Evolutionary conservation across 2,888 invertebrate genomes (phyloP), one percentile per base, ranked within the genome.

Genomic region (Drosophila aldrichi): DNA sequence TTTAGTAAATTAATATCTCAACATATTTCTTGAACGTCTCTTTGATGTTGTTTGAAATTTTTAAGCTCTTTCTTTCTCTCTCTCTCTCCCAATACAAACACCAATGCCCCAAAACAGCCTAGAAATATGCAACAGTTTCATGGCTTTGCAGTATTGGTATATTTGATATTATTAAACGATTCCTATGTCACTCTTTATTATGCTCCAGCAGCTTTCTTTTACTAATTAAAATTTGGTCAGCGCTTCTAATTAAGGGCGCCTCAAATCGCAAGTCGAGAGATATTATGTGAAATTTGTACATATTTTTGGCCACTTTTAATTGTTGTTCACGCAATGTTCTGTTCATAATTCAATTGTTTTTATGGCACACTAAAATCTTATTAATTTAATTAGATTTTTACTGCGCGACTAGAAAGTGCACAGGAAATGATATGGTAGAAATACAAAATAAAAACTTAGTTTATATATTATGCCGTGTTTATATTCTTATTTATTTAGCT

Each of bases 301-400:
- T 58, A 7, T 66, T 71, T 57, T 34, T 46, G 14, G 40, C 51
- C 60, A 36, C 25, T 58, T 70, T 74, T 68, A 61, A 66, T 67
- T 64, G 65, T 59, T 57, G 46, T 70, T 81, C 76, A 74, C 71
- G 83, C 70, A 77, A 87, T 82, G 71, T 79, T 70, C 81, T 76
- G 68, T 75, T 77, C 89, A 89, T 86, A 84, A 86, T 86, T 86
- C 80, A 86, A 86, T 84, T 84, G 78, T 71, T 80, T 89, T 82
- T 68, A 82, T 75, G 73, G 68, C 74, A 69, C 70, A 70, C 71
- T 83, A 79, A 83, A 81, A 79, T 71, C 79, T 74, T 83, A 74
- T 79, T 82, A 75, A 81, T 64, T 86, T 86, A 82, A 86, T 84
- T 88, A 61, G 67, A 70, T 74, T 88, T 82, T 82, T 55, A 58